Evolutionary conservation across 2,888 invertebrate species (phyloP), one percentile per base, ranked within the genome.

Genomic region (Dendrolimus houi): DNA sequence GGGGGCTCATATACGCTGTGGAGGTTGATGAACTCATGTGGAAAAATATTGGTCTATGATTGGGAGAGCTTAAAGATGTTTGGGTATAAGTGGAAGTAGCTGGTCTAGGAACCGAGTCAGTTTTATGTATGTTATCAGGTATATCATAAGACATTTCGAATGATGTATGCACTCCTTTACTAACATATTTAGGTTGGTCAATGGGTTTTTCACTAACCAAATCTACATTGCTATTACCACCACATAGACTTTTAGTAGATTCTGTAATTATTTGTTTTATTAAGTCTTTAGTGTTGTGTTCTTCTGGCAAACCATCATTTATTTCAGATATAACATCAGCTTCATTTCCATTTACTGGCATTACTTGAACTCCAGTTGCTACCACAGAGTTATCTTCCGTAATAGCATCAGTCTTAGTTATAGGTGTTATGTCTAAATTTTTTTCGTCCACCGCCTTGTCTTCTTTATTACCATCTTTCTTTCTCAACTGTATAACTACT

Each of bases 21-120:
- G 91, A 91, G 12, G 89, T 88, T 1, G 91, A 89, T 12, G 91
- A 90, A 65, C 89, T 89, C 83, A 90, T 85, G 57, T 87, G 88
- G 60, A 81, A 70, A 61, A 80, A 79, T 8, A 77, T 66, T 7
- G 87, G 87, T 64, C 80, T 77, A 52, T 74, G 69, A 54, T 64
- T 67, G 1, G 87, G 83, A 8, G 88, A 82, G 58, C 68, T 76
- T 13, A 75, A 67, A 3, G 77, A 74, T 9, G 90, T 90, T 67
- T 90, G 90, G 9, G 89, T 88, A 59, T 75, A 85, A 0, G 79
- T 75, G 0, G 87, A 84, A 40, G 79, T 83, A n/a, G 79, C 80
- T 2, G 76, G 74, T 63, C 71, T 79, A 14, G 71, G 58, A 7
- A 63, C 52, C 13, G 68, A 58, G 52, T 80, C 73, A 10, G 60